These are phyloP conservation scores for Hyposmocoma kahamanoa DNA, from an alignment of 1,140 invertebrate genomes.

Conservation along the genomic window DNA sequence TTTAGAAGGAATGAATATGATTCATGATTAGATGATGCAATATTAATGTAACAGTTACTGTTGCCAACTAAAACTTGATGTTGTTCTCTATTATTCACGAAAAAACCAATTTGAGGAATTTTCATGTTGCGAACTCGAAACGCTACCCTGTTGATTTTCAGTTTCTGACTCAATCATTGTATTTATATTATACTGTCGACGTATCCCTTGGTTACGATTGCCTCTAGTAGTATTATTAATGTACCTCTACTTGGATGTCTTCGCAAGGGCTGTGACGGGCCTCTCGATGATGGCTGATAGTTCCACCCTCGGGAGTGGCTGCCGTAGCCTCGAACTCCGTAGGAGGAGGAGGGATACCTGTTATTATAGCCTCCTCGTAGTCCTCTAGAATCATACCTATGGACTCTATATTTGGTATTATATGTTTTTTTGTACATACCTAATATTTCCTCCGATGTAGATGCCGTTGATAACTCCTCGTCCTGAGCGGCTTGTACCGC, in stretches of 20 bases:
- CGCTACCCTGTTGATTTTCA: background rate
- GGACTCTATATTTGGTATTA: background rate
- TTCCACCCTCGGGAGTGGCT: background rate
- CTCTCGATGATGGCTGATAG: background rate
- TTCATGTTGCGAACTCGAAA: background rate
- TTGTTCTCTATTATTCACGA: background rate
- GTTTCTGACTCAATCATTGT: background rate
- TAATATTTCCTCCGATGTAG: background rate
- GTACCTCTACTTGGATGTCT: background rate
- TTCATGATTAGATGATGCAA: background rate
- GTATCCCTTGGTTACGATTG: background rate
- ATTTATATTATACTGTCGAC: background rate
- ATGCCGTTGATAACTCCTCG: background rate
- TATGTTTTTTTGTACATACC: background rate
- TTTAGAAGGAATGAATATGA: constrained; percentile 15
- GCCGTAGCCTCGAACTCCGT: background rate
- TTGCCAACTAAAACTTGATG: background rate
- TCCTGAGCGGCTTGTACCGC: background rate
- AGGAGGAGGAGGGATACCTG: background rate
- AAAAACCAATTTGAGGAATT: background rate
- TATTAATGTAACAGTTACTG: background rate
- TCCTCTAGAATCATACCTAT: background rate
- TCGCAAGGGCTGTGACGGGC: background rate
- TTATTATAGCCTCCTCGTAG: background rate
- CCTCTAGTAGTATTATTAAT: background rate